Conservation (phyloP, 2,797 vertebrate genomes). For the Scyliorhinus canicula region DNA sequence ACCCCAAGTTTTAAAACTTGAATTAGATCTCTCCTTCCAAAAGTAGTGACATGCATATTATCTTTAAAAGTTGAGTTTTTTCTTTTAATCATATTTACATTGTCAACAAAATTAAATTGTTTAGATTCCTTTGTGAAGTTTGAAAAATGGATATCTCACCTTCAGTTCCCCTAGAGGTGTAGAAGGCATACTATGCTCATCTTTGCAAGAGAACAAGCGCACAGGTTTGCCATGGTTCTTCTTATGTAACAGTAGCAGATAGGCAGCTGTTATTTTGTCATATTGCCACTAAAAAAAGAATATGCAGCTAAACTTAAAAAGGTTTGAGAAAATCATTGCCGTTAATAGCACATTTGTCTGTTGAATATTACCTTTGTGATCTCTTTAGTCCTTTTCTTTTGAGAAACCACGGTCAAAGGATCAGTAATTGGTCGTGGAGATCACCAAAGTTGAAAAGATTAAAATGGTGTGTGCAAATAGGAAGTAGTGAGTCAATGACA, state of each 20-base stretch:
- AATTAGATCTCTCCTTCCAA: background rate
- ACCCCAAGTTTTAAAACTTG: background rate
- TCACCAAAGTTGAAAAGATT: background rate
- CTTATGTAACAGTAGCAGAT: slow-evolving; percentile 80
- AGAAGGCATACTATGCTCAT: slow-evolving; percentile 43
- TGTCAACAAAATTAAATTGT: background rate
- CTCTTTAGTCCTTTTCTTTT: background rate
- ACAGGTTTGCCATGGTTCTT: slow-evolving; percentile 74
- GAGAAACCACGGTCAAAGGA: background rate
- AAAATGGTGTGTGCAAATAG: background rate
- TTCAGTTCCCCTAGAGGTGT: slow-evolving; percentile 51
- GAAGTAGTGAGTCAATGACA: background rate
- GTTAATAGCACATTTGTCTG: background rate
- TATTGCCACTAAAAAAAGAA: slow-evolving; percentile 73
- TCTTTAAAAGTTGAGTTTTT: background rate
- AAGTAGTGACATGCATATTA: no score
- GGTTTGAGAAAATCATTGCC: background rate
- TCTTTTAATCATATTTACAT: background rate
- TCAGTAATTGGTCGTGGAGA: background rate
- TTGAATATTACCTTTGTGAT: background rate
- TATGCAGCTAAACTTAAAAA: background rate
- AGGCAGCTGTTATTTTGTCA: slow-evolving; percentile 79
- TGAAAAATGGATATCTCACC: slow-evolving; percentile 54
- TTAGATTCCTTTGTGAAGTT: background rate
- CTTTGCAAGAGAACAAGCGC: slow-evolving; percentile 53